phyloP scores from a whole-genome alignment of 2,888 invertebrate species.

The Plagiodera versicolora region DNA sequence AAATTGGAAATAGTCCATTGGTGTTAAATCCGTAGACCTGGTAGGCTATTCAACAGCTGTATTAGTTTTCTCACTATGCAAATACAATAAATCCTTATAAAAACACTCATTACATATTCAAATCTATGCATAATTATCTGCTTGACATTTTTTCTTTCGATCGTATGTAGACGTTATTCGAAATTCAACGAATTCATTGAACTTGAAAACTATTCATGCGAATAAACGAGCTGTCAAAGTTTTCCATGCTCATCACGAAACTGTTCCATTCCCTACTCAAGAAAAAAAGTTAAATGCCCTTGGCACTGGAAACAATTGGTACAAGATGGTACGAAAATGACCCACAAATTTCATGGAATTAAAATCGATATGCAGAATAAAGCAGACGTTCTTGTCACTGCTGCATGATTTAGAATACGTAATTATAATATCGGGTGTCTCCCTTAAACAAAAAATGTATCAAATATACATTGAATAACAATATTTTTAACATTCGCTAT shows the following conservation, averaged over 20 bases:
- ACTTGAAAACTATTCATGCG: not conserved
- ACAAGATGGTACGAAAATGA: slow-evolving; percentile 36
- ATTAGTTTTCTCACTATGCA: too few species aligned
- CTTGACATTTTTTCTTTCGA: not conserved
- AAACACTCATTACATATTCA: too few species aligned
- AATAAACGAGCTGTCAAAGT: not conserved
- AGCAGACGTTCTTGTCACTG: not conserved
- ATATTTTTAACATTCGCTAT: too few species aligned
- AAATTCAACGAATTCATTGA: not conserved
- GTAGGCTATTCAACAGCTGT: too few species aligned
- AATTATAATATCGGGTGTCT: too few species aligned
- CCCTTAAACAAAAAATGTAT: not conserved
- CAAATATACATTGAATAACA: too few species aligned
- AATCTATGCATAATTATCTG: too few species aligned
- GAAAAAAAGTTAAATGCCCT: slow-evolving; percentile 31
- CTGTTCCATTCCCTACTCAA: not conserved
- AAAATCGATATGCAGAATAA: slow-evolving; percentile 17
- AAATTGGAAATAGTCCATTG: too few species aligned
- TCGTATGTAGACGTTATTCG: not conserved
- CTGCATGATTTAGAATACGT: too few species aligned
- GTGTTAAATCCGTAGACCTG: too few species aligned
- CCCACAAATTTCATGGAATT: slow-evolving; percentile 10
- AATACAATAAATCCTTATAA: too few species aligned
- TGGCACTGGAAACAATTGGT: slow-evolving; percentile 33
- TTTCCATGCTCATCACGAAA: not conserved